Evolutionary conservation across 2,113 vertebrate genomes (phyloP), one percentile per base, ranked within the genome.

Genomic region (Genyomyrus donnyi): DNA sequence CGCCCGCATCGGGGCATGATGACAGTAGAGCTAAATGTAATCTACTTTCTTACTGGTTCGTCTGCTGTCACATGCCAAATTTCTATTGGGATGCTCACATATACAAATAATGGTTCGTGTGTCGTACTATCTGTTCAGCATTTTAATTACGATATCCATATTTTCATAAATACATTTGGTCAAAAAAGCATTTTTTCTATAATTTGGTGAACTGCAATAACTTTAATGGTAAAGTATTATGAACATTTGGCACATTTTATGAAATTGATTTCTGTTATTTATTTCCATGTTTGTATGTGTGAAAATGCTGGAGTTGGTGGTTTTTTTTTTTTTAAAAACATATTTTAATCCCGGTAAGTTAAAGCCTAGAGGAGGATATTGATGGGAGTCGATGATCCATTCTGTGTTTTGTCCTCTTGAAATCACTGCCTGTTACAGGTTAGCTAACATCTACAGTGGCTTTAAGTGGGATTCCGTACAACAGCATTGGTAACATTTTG

Each of bases 161-260:
- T 53, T n/a, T 52, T 31, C 85, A 10, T 48, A 85, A 85, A 49
- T 66, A 27, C n/a, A n/a, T 66, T 66, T 10, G 45, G 46, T 85
- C 84, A 50, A 85, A 50, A 74, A 49, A 13, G 13, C 62, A 74
- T 35, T 70, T 62, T 87, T 62, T 88, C 62, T 45, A 42, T 88
- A 19, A 74, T 77, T 83, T 83, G 88, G 88, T 42, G 3, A 53
- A 89, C 52, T 89, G 74, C 70, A 89, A 52, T 89, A 83, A 89
- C 35, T 49, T 86, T 49, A 66, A 49, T 39, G 27, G 70, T 31
- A 27, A 52, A 49, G 70, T 13, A 83, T 83, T 74, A 21, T 80
- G 46, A 15, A 35, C 88, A 77, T 48, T 50, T 45, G 45, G 88
- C 45, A 50, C 45, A 52, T 77, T 31, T 74, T 9, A 87, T 31